Conservation (phyloP, 2,797 vertebrate genomes). For the Phyllotis vaccarum region DNA sequence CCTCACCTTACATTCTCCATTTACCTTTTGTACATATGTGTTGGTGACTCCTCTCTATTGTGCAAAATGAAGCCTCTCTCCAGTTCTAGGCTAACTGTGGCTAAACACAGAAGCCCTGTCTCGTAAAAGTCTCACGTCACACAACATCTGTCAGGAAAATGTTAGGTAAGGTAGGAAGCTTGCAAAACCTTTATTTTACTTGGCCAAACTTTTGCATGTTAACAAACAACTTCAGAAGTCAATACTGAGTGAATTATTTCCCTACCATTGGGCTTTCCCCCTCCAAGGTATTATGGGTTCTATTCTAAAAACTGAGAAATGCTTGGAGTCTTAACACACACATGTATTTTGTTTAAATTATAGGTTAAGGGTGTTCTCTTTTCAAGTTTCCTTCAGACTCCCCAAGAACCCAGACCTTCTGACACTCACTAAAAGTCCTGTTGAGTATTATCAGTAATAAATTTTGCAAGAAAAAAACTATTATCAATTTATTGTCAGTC, state of each 20-base stretch:
- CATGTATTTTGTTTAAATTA: neutral
- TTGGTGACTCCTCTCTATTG: neutral
- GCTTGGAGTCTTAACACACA: conserved; percentile 4
- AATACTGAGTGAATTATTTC: conserved; percentile 56
- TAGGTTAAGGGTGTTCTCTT: conserved; percentile 1
- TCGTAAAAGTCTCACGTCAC: conserved; percentile 39
- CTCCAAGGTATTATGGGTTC: neutral
- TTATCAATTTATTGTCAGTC: conserved; percentile 35
- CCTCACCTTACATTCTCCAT: neutral
- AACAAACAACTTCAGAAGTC: conserved; percentile 35
- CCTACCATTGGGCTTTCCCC: neutral
- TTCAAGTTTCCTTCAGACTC: conserved; percentile 6
- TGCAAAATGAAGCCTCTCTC: conserved; percentile 51
- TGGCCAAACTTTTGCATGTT: conserved; percentile 59
- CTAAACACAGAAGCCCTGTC: neutral
- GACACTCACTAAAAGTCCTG: neutral
- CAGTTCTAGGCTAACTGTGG: neutral
- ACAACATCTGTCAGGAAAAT: conserved; percentile 52
- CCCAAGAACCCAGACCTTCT: neutral
- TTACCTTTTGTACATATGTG: conserved; percentile 18
- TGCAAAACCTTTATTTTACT: conserved; percentile 58
- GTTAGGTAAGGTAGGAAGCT: conserved; percentile 6
- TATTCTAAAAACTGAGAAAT: conserved; percentile 36
- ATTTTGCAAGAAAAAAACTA: conserved; percentile 75
- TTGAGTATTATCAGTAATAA: conserved; percentile 58